Conservation (phyloP, 2,797 vertebrate genomes). For the Micromesistius poutassou region DNA sequence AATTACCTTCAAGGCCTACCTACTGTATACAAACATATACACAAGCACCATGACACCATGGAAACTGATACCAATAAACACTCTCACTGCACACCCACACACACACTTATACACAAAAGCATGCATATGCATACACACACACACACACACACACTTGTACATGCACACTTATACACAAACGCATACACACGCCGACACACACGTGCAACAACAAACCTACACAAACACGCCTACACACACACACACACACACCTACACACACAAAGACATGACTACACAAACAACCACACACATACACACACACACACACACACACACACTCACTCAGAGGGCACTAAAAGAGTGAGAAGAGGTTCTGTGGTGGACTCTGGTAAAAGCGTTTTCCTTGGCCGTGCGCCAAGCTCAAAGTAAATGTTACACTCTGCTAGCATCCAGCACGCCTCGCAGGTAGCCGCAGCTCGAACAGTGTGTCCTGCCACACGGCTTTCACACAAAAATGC, state of each 20-base stretch:
- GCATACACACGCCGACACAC: conserved; percentile 5
- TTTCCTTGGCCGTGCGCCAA: conserved; percentile 48
- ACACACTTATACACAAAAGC: not conserved
- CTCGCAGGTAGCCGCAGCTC: conserved; percentile 3
- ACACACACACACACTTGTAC: conserved; percentile 12
- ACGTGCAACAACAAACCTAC: not conserved
- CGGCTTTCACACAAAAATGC: conserved; percentile 12
- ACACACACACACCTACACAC: conserved; percentile 11
- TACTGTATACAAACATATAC: not conserved
- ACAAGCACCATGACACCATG: not conserved
- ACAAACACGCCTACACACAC: not conserved
- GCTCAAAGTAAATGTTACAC: conserved; percentile 39
- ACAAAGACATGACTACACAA: conserved; percentile 12
- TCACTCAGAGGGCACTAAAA: not conserved
- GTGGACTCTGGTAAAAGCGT: conserved; percentile 44
- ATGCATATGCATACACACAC: conserved; percentile 8
- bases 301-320: not conserved
- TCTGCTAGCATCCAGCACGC: conserved; percentile 8
- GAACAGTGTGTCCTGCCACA: conserved; percentile 5
- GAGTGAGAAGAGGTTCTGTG: conserved; percentile 29
- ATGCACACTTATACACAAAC: conserved; percentile 9
- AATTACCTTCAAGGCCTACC: not conserved
- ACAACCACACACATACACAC: conserved; percentile 11
- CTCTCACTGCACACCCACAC: not conserved
- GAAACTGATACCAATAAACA: not conserved